phyloP scores from a whole-genome alignment of 2,888 invertebrate genomes.

The Zhuqinia jingwanae region DNA sequence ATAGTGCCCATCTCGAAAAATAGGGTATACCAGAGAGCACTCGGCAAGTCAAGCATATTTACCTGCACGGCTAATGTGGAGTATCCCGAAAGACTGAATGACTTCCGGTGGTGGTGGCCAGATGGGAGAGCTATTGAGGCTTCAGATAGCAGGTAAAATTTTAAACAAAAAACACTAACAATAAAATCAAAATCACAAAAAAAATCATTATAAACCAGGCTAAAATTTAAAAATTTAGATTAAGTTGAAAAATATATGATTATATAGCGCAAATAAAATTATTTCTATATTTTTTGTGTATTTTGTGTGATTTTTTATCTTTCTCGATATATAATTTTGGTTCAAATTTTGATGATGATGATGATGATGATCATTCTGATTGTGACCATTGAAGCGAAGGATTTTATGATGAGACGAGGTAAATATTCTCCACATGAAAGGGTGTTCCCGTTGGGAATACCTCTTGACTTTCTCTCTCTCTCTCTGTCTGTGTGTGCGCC shows the following conservation, averaged over 20 bases:
- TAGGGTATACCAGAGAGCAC: slow-evolving; percentile 63
- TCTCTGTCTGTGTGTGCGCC: slow-evolving; percentile 16
- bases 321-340: neutral
- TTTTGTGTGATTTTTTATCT: slow-evolving; percentile 9
- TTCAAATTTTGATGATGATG: neutral
- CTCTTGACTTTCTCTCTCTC: no score
- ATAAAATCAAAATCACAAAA: no score
- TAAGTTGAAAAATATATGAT: no score
- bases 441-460: neutral
- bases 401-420: slow-evolving; percentile 73
- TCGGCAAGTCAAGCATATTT: slow-evolving; percentile 75
- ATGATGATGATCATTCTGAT: slow-evolving; percentile 17
- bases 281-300: no score
- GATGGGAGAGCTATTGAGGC: slow-evolving; percentile 75
- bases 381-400: slow-evolving; percentile 67
- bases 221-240: no score
- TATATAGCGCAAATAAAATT: no score
- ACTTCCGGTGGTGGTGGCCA: slow-evolving; percentile 78
- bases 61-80: slow-evolving; percentile 76
- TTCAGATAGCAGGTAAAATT: no score
- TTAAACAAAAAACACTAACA: no score
- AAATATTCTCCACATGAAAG: slow-evolving; percentile 39
- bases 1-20: slow-evolving; percentile 51
- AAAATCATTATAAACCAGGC: no score
- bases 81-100: slow-evolving; percentile 73